These are phyloP conservation scores for Colius striatus DNA, from an alignment of 2,113 vertebrate genomes.

Conservation along the genomic window DNA sequence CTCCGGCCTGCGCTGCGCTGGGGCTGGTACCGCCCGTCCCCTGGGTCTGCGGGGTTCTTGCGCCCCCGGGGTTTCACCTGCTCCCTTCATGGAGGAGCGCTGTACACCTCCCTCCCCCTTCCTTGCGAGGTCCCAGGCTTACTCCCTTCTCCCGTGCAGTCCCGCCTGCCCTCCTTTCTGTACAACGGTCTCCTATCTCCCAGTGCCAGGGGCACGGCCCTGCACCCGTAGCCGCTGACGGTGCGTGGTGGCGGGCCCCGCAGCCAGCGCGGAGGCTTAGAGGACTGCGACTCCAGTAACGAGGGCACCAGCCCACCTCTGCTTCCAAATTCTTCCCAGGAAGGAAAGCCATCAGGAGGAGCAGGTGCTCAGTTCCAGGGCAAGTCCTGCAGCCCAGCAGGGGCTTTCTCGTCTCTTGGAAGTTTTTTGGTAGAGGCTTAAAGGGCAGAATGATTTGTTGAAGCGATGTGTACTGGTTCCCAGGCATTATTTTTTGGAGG, in stretches of 20 bases:
- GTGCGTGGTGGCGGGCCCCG: background rate
- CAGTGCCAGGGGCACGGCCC: background rate
- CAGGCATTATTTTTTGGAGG: rapidly evolving
- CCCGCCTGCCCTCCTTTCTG: background rate
- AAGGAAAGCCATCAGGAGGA: background rate
- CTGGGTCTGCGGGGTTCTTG: rapidly evolving
- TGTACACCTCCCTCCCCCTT: rapidly evolving
- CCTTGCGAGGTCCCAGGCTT: background rate
- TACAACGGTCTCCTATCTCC: rapidly evolving
- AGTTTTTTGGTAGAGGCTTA: background rate
- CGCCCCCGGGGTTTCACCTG: background rate
- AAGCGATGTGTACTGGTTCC: background rate
- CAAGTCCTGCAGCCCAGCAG: background rate
- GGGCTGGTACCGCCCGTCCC: background rate
- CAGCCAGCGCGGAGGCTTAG: background rate
- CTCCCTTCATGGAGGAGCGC: background rate
- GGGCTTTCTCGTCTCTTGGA: rapidly evolving
- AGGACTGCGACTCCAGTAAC: background rate
- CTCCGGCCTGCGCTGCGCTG: background rate
- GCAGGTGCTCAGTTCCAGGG: too few relatives aligned
- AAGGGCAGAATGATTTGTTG: background rate
- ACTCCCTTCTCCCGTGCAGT: background rate
- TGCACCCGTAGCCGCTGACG: background rate
- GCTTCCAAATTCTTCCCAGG: background rate
- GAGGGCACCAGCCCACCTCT: background rate